Evolutionary conservation across 2,797 vertebrate species (phyloP), one percentile per base, ranked within the genome.

Genomic region (Momotus momota): DNA sequence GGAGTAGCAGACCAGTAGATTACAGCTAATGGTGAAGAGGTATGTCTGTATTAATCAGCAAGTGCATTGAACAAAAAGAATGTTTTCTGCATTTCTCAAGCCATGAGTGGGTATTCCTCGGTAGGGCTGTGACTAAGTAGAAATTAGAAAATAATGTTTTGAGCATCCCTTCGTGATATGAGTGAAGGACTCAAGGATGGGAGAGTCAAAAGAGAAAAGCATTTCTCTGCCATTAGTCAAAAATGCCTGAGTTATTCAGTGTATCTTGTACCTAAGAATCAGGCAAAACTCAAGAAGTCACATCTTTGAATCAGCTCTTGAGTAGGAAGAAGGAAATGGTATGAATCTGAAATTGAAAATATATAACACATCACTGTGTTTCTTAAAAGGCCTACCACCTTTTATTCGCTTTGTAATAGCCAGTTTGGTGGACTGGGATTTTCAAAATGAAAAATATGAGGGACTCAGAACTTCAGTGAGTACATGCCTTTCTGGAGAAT

Each of bases 331-430:
- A 61, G 19, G 14, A 75, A 55, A 8, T 9, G 21, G 46, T 14
- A 65, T 0, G 2, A 35, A 40, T 52, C 5, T 38, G 60, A 85
- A 88, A 49, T 5, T 6, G 26, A 48, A 58, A 46, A 33, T 29
- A 13, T 46, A 1, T 25, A 19, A n/a, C 2, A 29, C 0, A 0
- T 19, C 2, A 10, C 5, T 58, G 9, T 22, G 10, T 65, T 40
- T 10, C 10, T 61, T 38, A 11, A 19, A 70, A 54, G 7, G 29
- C 11, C 8, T 17, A 7, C 6, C 4, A 7, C 4, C 1, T 35
- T 54, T 49, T 54, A 22, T 51, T 57, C 1, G 1, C 2, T 72
- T 88, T 9, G 19, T 4, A 35, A 17, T 10, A 35, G 5, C 2
- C 9, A 29, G 2, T 41, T 19, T 48, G 13, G 43, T 20, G 26